Conservation (phyloP, 2,113 vertebrate species). For the Callionymus lyra region DNA sequence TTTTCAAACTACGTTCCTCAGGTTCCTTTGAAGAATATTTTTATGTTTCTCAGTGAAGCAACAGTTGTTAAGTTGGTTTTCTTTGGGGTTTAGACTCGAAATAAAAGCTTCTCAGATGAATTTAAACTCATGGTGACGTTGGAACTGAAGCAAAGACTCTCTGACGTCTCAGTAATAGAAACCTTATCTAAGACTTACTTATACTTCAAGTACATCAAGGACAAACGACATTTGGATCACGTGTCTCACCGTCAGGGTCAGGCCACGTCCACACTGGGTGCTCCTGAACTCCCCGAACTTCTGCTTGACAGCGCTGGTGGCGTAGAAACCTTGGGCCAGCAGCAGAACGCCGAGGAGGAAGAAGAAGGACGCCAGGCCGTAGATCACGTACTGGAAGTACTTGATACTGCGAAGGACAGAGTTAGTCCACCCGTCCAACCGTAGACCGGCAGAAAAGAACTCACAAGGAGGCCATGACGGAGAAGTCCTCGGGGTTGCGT, state of each 20-base stretch:
- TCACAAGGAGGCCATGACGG: slow-evolving; percentile 85
- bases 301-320: slow-evolving; percentile 92
- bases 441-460: slow-evolving; percentile 47
- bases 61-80: too few relatives aligned
- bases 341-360: slow-evolving; percentile 94
- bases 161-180: too few relatives aligned
- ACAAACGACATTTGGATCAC: too few relatives aligned
- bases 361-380: slow-evolving; percentile 95
- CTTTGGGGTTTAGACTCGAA: too few relatives aligned
- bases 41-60: too few relatives aligned
- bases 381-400: slow-evolving; percentile 95
- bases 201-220: too few relatives aligned
- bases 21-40: too few relatives aligned
- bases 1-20: too few relatives aligned
- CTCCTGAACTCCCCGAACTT: slow-evolving; percentile 95
- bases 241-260: slow-evolving; percentile 85
- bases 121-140: too few relatives aligned
- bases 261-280: slow-evolving; percentile 86
- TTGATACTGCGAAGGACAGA: slow-evolving; percentile 72
- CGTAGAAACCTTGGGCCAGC: slow-evolving; percentile 96
- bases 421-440: slow-evolving; percentile 17
- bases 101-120: too few relatives aligned
- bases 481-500: slow-evolving; percentile 86
- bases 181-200: too few relatives aligned
- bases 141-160: too few relatives aligned